These are phyloP conservation scores for Megalops cyprinoides DNA, from an alignment of 2,797 vertebrate genomes.

Conservation along the genomic window DNA sequence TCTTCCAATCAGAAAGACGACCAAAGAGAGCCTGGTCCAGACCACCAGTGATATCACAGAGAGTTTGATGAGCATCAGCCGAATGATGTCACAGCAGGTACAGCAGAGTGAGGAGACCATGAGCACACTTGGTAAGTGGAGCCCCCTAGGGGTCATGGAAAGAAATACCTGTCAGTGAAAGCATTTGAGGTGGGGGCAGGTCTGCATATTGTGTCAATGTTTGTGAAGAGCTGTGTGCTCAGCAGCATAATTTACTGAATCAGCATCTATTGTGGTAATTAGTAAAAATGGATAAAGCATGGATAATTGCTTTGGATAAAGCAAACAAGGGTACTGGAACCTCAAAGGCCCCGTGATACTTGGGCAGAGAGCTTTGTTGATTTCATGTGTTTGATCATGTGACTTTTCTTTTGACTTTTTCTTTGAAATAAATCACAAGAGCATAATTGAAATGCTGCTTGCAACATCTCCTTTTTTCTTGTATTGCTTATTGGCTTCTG, in stretches of 20 bases:
- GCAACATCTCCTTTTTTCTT: not conserved
- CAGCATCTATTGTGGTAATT: not conserved
- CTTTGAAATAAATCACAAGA: not conserved
- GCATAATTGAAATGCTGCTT: not conserved
- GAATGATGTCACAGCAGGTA: conserved; percentile 97
- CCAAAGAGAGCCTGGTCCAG: conserved; percentile 88
- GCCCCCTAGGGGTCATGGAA: conserved; percentile 21
- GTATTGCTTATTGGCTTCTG: no score
- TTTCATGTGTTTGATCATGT: not conserved
- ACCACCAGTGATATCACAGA: conserved; percentile 88
- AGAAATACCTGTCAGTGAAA: not conserved
- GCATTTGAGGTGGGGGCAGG: not conserved
- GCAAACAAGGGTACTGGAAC: no score
- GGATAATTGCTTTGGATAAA: no score
- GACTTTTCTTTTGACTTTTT: no score
- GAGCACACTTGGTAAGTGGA: conserved; percentile 81
- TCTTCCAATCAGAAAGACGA: conserved; percentile 78
- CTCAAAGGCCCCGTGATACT: not conserved
- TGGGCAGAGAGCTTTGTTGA: not conserved
- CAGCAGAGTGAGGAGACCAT: conserved; percentile 92
- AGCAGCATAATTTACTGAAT: not conserved
- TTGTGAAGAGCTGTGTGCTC: not conserved
- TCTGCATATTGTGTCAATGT: not conserved
- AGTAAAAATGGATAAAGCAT: no score
- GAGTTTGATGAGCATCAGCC: conserved; percentile 93